These are phyloP conservation scores for Eurypyga helias DNA, from an alignment of 2,113 vertebrate species.

Conservation along the genomic window DNA sequence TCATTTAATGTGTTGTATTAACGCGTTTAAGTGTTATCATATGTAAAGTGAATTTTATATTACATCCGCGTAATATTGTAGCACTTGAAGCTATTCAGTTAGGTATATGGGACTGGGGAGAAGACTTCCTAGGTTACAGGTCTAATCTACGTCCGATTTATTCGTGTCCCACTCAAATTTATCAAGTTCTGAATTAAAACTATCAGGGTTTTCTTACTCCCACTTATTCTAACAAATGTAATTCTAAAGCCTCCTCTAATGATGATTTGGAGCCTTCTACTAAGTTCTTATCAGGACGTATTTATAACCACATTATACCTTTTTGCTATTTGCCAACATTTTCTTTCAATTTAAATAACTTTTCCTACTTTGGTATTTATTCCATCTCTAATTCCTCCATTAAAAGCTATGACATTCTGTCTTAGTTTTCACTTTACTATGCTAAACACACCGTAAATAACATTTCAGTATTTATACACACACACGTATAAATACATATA, in stretches of 20 bases:
- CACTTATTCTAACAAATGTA: background rate
- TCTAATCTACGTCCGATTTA: background rate
- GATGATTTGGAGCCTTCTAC: background rate
- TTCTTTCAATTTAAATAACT: background rate
- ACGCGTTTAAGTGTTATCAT: conserved; percentile 41
- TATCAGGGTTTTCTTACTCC: background rate
- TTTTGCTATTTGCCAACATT: background rate
- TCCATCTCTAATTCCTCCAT: background rate
- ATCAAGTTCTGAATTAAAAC: background rate
- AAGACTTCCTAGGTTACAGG: background rate
- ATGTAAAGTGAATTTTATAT: conserved; percentile 45
- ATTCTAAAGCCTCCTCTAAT: background rate
- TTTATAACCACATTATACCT: background rate
- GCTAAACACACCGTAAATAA: background rate
- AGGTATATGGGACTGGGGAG: background rate
- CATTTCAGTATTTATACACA: background rate
- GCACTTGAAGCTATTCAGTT: background rate
- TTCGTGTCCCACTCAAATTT: background rate
- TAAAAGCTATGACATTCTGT: background rate
- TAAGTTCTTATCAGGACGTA: background rate
- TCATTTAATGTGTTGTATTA: conserved; percentile 55
- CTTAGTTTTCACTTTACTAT: background rate
- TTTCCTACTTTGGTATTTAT: background rate
- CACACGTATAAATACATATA: background rate
- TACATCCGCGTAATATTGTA: background rate